phyloP scores from a whole-genome alignment of 2,797 vertebrate species.

The Chiroxiphia lanceolata region DNA sequence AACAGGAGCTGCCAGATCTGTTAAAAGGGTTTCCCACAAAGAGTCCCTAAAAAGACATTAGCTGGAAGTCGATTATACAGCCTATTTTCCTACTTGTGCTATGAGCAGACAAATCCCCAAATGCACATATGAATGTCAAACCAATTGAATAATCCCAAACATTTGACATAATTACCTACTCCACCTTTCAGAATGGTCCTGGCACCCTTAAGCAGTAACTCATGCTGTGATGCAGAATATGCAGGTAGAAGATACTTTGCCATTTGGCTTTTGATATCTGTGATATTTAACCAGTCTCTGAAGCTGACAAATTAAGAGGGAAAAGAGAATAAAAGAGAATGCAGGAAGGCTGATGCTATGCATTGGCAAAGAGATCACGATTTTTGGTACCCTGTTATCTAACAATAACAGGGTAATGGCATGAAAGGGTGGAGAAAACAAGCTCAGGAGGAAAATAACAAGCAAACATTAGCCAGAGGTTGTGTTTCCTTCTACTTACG shows the following conservation, averaged over 20 bases:
- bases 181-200: constrained; percentile 14
- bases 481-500: background rate
- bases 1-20: constrained; percentile 16
- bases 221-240: background rate
- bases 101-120: constrained; percentile 1
- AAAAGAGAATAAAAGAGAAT: background rate
- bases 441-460: background rate
- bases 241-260: constrained; percentile 12
- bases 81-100: constrained; percentile 1
- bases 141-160: background rate
- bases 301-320: constrained; percentile 15
- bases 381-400: background rate
- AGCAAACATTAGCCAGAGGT: background rate
- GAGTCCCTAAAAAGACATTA: constrained; percentile 28
- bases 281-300: constrained; percentile 25
- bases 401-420: too few relatives aligned
- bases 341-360: background rate
- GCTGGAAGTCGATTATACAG: constrained; percentile 17
- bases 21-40: background rate
- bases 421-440: background rate
- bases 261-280: constrained; percentile 16
- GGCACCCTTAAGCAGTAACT: background rate
- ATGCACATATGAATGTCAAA: constrained; percentile 13
- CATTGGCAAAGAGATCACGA: background rate
- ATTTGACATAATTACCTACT: constrained; percentile 9